Conservation (phyloP, 2,797 vertebrate genomes). For the Geotrypetes seraphini region DNA sequence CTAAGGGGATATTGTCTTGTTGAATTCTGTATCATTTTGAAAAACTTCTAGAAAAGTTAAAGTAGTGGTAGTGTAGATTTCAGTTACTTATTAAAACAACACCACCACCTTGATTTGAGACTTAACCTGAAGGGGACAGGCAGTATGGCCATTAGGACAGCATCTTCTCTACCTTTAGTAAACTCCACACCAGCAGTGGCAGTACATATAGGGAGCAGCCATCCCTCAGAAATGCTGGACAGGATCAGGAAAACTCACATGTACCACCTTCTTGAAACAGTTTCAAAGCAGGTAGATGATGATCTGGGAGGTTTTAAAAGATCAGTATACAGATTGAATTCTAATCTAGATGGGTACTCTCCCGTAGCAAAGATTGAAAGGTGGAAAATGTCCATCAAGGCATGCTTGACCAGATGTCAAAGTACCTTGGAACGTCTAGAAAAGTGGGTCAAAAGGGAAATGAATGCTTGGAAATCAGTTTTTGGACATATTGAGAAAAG, state of each 20-base stretch:
- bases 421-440: constrained; percentile 63
- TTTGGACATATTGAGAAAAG: constrained; percentile 64
- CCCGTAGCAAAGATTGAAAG: constrained; percentile 54
- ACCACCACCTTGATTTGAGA: too few relatives aligned
- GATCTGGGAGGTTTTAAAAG: constrained; percentile 64
- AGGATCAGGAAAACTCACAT: constrained; percentile 61
- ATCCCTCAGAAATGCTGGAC: constrained; percentile 60
- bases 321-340: constrained; percentile 61
- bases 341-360: constrained; percentile 60
- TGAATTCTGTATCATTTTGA: too few relatives aligned
- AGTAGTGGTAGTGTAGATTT: too few relatives aligned
- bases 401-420: constrained; percentile 59
- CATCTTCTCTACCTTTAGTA: neutral
- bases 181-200: constrained; percentile 39
- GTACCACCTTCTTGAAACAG: constrained; percentile 60
- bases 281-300: constrained; percentile 61
- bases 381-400: constrained; percentile 67
- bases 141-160: constrained; percentile 1
- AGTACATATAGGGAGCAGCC: constrained; percentile 65
- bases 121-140: neutral
- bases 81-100: too few relatives aligned
- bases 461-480: constrained; percentile 67
- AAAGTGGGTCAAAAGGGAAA: constrained; percentile 68
- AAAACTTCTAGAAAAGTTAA: too few relatives aligned
- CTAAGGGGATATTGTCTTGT: too few relatives aligned